Base-by-base conservation (phyloP, 2,888 invertebrate genomes). In the Apodemia hepburni region DNA sequence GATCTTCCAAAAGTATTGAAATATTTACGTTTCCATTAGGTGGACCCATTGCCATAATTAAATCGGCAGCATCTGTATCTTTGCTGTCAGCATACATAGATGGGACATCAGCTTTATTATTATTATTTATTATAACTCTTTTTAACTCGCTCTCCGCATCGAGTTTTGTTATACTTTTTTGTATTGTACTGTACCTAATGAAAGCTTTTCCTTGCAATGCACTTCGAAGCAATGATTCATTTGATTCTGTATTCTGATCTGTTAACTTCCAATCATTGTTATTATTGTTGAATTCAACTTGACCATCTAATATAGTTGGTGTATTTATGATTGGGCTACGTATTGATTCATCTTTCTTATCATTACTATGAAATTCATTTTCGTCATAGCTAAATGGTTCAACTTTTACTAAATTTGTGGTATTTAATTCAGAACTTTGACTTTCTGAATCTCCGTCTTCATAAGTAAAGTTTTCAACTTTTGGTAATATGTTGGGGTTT, bases 261-360 rank as follows among this genome's bases (percentile, higher is more conserved):
- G 95, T 94, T 78, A 95, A 92, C 79, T 95, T 96, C 95, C 96
- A 96, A 81, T 96, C 96, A 82, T 96, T 96, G 81, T 96, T 96
- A 78, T 96, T 96, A 75, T 95, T 94, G 78, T 94, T 93, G 84
- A 92, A 92, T 93, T 92, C 90, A 60, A 82, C 81, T 80, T 84
- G 84, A 73, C 77, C 84, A 73, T 91, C 93, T 79, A 94, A 79
- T 75, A 93, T 78, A 47, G 79, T 77, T 17, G 93, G 93, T 62
- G 93, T 92, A 65, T 90, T 91, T 62, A 93, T 80, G 61, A 89
- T 73, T 58, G 88, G 78, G 77, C 82, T 87, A 66, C 79, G 81
- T 35, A 84, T 67, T 17, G 71, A 77, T 51, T 88, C 87, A 65
- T 91, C 89, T 75, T 87, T 91, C 73, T 88, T 88, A 66, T 91